Evolutionary conservation across 2,113 vertebrate genomes (phyloP), one percentile per base, ranked within the genome.

Genomic region (Catharus minimus): DNA sequence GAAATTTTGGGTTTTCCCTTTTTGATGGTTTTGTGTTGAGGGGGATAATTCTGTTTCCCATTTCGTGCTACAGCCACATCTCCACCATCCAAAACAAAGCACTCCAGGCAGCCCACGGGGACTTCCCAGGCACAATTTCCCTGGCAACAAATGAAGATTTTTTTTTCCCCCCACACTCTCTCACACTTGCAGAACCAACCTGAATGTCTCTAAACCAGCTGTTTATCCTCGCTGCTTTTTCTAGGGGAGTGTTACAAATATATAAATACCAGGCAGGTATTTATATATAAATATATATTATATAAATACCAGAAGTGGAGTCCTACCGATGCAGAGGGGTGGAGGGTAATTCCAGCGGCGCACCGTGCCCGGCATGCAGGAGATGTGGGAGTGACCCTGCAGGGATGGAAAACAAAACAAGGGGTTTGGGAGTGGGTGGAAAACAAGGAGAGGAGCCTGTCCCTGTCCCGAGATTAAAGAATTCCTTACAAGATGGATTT

Each of bases 321-420:
- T 50, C 97, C 95, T 98, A 99, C 99, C 99, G 2, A 99, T 99
- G 91, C 99, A 99, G 64, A 99, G 98, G 0, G 99, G 99, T 7
- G 99, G 99, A 3, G 99, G 99, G 91, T 99, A 99, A 94, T 99
- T 99, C 99, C 99, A 99, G 75, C 99, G 98, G 33, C 99, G 97
- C 56, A 99, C 99, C 0, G 99, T 99, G 67, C 99, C 99, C 0
- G 99, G 99, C 99, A 99, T 99, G 95, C 99, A 99, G 92, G 99
- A 99, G 78, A 99, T 99, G 93, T 99, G 99, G 3, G 99, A 99
- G 83, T 98, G 99, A 44, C 99, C 99, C 99, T 99, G 97, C 11
- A 94, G 68, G 60, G 74, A 74, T 62, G 62, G 78, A 66, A 82
- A 94, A 85, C 55, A 20, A 46, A 15, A 60, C 5, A 18, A 1